Percentiles rank a stretch among this genome's conserved stretches.
Conservation (phyloP, 1,140 invertebrate species). For the Hylaeus volcanicus region DNA sequence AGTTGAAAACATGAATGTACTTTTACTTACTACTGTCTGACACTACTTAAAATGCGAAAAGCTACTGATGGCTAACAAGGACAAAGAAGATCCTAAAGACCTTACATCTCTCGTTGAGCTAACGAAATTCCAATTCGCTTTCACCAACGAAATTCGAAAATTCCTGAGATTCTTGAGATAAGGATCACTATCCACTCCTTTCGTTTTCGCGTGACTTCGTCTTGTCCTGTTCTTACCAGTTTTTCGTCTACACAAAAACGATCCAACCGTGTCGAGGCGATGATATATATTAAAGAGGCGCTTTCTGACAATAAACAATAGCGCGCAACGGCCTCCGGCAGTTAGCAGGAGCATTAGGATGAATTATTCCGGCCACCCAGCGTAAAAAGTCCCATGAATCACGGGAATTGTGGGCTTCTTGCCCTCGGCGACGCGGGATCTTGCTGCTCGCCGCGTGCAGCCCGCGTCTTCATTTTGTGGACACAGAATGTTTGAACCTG, state of each 20-base stretch:
- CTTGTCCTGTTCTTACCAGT: conserved; percentile 49
- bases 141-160: not conserved
- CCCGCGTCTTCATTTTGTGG: conserved; percentile 9
- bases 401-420: conserved; percentile 71
- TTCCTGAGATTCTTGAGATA: not conserved
- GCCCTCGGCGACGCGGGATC: conserved; percentile 63
- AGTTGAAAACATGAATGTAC: too few species aligned
- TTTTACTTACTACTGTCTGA: too few species aligned
- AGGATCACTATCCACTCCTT: conserved; percentile 28
- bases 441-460: conserved; percentile 57
- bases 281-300: conserved; percentile 70
- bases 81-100: too few species aligned
- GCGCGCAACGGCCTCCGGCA: conserved; percentile 70
- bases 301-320: conserved; percentile 77
- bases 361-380: conserved; percentile 77
- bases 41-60: too few species aligned
- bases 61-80: too few species aligned
- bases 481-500: not conserved
- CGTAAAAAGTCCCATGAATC: conserved; percentile 78
- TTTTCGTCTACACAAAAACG: conserved; percentile 27
- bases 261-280: conserved; percentile 47
- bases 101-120: too few species aligned
- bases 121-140: not conserved
- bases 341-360: conserved; percentile 79
- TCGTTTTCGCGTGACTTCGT: conserved; percentile 14